phyloP scores from a whole-genome alignment of 2,888 invertebrate species.

The Pyrrhosoma nymphula region DNA sequence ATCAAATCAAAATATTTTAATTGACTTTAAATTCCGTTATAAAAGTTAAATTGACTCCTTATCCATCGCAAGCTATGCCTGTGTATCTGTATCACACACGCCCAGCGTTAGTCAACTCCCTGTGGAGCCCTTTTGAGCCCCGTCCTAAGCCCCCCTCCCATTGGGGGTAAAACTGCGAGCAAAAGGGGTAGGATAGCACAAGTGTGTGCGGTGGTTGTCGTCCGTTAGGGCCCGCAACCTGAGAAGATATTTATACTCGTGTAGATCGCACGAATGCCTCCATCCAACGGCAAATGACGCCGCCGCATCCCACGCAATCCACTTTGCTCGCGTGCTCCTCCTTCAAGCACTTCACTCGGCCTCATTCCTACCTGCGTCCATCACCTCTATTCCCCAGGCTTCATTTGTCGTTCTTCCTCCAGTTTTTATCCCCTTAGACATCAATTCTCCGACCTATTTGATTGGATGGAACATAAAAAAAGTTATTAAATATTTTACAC shows the following conservation, averaged over 20 bases:
- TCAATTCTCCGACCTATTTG: too few relatives aligned
- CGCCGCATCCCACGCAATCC: constrained; percentile 45
- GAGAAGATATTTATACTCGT: constrained; percentile 22
- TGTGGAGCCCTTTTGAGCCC: not conserved
- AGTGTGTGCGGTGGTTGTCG: not conserved
- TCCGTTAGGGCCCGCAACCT: not conserved
- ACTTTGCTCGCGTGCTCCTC: not conserved
- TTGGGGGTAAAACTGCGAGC: not conserved
- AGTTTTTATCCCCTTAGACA: not conserved
- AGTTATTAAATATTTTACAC: too few relatives aligned
- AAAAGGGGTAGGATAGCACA: not conserved
- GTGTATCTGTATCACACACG: not conserved
- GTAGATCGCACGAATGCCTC: constrained; percentile 53
- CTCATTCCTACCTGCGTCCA: too few relatives aligned
- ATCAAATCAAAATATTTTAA: too few relatives aligned
- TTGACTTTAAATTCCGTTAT: not conserved
- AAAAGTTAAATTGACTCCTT: not conserved
- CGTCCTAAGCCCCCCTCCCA: not conserved
- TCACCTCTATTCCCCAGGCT: too few relatives aligned
- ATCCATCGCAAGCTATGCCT: not conserved
- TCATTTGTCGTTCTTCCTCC: not conserved
- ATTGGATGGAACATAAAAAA: too few relatives aligned
- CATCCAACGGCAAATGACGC: constrained; percentile 31
- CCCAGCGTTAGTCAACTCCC: not conserved
- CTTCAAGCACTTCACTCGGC: too few relatives aligned